phyloP scores from a whole-genome alignment of 2,113 vertebrate species.

The Grammomys dolichurus region DNA sequence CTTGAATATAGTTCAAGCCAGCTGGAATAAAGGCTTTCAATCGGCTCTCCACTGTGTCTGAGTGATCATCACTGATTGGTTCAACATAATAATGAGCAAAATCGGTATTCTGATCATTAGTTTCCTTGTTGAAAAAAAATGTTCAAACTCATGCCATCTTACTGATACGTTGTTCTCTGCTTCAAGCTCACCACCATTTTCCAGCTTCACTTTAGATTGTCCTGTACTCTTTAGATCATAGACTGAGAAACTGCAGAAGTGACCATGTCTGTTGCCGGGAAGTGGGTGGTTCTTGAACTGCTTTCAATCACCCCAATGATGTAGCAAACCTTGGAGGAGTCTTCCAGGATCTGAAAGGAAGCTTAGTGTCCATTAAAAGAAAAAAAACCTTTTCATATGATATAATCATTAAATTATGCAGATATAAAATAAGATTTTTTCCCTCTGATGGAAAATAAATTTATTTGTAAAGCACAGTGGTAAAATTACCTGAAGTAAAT shows the following conservation, averaged over 20 bases:
- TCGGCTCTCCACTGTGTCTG: not conserved
- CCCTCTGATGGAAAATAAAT: slow-evolving; percentile 16
- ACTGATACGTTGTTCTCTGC: not conserved
- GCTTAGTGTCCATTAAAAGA: slow-evolving; percentile 43
- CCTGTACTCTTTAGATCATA: not conserved
- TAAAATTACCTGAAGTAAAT: not conserved
- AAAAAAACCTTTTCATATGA: not conserved
- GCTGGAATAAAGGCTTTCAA: not conserved
- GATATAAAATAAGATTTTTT: not conserved
- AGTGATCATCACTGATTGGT: not conserved
- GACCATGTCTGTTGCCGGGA: not conserved
- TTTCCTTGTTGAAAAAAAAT: not conserved
- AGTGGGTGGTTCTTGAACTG: not conserved
- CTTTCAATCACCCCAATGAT: not conserved
- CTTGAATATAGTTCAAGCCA: not conserved
- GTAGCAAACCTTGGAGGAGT: not conserved
- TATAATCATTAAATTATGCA: not conserved
- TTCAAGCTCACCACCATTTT: not conserved
- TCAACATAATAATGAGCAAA: not conserved
- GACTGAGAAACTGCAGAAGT: not conserved
- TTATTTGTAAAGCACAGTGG: not conserved
- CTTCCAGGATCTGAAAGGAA: not conserved
- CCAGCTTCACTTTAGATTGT: too few species aligned
- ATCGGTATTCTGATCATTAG: not conserved
- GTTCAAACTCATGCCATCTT: not conserved